phyloP scores from a whole-genome alignment of 2,113 vertebrate genomes.

The Lamprologus callipterus region DNA sequence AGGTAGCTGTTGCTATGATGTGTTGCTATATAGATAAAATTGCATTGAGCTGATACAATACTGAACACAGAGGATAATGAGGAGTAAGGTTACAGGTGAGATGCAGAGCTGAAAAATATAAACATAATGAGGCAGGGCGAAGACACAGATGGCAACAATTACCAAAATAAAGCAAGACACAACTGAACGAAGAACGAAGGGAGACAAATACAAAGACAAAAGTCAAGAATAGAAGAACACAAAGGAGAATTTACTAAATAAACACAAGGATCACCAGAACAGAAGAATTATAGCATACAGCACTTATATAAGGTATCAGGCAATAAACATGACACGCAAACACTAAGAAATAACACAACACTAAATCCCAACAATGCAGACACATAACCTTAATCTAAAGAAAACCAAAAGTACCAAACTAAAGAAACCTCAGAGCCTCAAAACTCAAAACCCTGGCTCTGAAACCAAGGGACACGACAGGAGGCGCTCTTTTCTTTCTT shows the following conservation, averaged over 20 bases:
- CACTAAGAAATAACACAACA: not conserved
- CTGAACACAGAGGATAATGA: not conserved
- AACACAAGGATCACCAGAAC: not conserved
- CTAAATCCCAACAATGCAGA: not conserved
- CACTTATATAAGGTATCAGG: not conserved
- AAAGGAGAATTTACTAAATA: accelerated
- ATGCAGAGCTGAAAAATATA: not conserved
- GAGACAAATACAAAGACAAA: not conserved
- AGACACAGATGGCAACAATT: not conserved
- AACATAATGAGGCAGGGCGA: not conserved
- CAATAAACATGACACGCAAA: not conserved
- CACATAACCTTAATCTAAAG: not conserved
- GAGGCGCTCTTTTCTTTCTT: accelerated
- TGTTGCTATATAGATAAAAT: not conserved
- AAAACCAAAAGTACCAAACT: not conserved
- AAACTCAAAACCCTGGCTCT: not conserved
- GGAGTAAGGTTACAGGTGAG: not conserved
- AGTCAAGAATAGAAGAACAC: not conserved
- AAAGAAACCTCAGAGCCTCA: accelerated
- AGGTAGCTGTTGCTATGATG: accelerated
- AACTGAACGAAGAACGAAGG: not conserved
- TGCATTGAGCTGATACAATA: not conserved
- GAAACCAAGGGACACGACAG: accelerated
- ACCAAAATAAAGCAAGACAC: not conserved
- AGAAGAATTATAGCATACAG: not conserved